Evolutionary conservation across 2,797 vertebrate species (phyloP).

Genomic region (Trachurus trachurus): DNA sequence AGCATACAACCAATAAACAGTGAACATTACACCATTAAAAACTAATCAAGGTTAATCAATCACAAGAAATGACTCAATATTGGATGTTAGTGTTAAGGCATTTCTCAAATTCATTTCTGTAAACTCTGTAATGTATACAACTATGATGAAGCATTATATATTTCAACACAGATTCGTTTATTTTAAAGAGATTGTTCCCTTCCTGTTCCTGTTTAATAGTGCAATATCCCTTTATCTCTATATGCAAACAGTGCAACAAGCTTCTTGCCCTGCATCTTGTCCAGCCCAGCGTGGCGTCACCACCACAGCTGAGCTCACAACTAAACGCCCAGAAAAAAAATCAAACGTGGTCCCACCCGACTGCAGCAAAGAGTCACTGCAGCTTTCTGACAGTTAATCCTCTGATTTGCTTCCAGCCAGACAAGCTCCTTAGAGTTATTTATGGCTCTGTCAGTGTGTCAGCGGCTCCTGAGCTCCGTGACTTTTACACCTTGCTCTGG

Average conservation of each 20-base stretch:
- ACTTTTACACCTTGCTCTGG: constrained; percentile 46
- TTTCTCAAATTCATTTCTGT: too few relatives aligned
- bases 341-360: constrained; percentile 17
- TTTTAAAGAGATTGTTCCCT: not conserved
- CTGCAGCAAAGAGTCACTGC: constrained; percentile 21
- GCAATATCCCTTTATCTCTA: not conserved
- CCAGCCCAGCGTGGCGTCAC: not conserved
- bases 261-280: too few relatives aligned
- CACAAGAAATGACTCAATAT: not conserved
- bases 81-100: too few relatives aligned
- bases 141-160: not conserved
- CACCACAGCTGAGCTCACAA: constrained; percentile 2
- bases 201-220: not conserved
- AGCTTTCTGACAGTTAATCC: constrained; percentile 64
- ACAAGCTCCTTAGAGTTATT: constrained; percentile 81
- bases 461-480: constrained; percentile 16
- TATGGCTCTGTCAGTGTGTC: constrained; percentile 68
- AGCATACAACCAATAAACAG: too few relatives aligned
- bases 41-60: too few relatives aligned
- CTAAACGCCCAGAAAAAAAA: constrained; percentile 6
- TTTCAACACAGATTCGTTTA: not conserved
- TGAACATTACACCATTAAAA: too few relatives aligned
- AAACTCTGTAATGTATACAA: not conserved
- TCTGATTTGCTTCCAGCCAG: constrained; percentile 63
- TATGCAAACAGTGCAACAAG: too few relatives aligned